Conservation (phyloP, 2,113 vertebrate genomes). For the Heterochromis multidens region DNA sequence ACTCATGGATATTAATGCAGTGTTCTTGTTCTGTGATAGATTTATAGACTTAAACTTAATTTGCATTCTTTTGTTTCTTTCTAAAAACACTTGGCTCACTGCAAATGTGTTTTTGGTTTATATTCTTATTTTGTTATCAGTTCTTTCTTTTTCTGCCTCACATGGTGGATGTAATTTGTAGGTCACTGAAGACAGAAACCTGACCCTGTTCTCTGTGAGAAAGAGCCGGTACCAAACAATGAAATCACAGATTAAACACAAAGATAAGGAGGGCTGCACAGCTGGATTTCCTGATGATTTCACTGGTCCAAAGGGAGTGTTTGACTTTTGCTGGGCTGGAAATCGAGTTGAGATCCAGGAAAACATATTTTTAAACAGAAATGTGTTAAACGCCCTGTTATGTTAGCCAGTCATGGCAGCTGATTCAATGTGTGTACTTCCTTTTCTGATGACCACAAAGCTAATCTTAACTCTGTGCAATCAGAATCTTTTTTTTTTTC, state of each 20-base stretch:
- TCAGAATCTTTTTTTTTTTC: no score
- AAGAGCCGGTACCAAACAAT: no score
- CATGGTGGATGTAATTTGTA: neutral
- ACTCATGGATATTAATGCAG: no score
- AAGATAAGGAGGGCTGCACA: neutral
- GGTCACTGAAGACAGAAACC: neutral
- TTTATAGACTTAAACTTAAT: no score
- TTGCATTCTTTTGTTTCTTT: no score
- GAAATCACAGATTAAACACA: no score
- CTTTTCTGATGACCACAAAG: neutral
- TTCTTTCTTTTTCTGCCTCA: neutral
- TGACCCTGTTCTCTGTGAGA: neutral
- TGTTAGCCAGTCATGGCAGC: neutral
- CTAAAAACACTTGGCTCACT: rapidly evolving
- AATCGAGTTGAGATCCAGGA: neutral
- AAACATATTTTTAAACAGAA: neutral
- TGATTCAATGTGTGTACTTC: neutral
- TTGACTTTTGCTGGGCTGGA: neutral
- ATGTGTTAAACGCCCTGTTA: neutral
- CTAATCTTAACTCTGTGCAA: neutral
- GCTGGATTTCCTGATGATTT: neutral
- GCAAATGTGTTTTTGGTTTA: neutral
- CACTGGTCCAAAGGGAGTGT: neutral
- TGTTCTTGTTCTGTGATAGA: no score
- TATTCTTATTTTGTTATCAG: neutral